Evolutionary conservation across 2,113 vertebrate genomes (phyloP).

Genomic region (Scophthalmus maximus): DNA sequence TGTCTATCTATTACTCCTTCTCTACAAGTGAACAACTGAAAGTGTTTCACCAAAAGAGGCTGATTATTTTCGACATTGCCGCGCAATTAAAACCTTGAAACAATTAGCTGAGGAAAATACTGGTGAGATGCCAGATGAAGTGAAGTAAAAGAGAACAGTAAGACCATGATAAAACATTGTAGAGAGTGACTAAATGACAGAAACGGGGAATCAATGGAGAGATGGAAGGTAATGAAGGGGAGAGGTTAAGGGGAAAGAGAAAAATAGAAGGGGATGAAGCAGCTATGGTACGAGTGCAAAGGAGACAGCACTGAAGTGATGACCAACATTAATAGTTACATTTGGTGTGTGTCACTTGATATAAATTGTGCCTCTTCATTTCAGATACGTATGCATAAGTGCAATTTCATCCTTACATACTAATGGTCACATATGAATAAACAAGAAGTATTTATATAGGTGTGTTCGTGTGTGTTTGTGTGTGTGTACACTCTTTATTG

Average conservation of each 20-base stretch:
- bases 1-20: background rate
- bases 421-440: constrained; percentile 26
- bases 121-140: background rate
- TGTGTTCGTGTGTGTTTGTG: background rate
- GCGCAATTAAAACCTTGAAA: background rate
- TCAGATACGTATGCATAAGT: no score
- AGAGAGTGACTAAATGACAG: constrained; percentile 11
- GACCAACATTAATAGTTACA: constrained; percentile 40
- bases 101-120: background rate
- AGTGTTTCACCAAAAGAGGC: background rate
- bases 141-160: background rate
- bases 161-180: constrained; percentile 5
- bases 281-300: constrained; percentile 33
- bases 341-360: constrained; percentile 10
- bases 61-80: background rate
- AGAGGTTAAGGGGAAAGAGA: background rate
- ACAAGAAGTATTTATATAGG: no score
- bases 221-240: background rate
- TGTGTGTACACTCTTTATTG: background rate
- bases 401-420: constrained; percentile 45
- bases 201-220: constrained; percentile 13
- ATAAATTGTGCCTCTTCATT: constrained; percentile 54
- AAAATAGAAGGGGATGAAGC: constrained; percentile 23
- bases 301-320: constrained; percentile 41
- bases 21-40: background rate